These are phyloP conservation scores for Montipora capricornis DNA, from an alignment of 64 coral and sea anemone genomes.

Conservation along the genomic window DNA sequence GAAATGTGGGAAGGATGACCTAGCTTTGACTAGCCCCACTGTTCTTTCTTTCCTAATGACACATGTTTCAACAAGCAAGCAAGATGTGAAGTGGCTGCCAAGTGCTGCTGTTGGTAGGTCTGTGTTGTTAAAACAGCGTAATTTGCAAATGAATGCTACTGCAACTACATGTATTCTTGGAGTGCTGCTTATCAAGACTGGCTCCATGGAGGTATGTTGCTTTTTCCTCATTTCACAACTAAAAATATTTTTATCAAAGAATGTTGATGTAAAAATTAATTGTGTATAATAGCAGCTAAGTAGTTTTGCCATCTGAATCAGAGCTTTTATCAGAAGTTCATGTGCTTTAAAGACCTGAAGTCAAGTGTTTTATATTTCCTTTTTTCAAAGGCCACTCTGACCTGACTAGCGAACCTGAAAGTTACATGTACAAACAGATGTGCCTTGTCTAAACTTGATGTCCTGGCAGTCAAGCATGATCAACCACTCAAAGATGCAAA, in stretches of 20 bases:
- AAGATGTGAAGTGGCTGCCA: conserved; percentile 61
- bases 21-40: conserved; percentile 62
- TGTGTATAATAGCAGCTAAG: no score
- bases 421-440: conserved; percentile 51
- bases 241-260: background rate
- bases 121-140: conserved; percentile 69
- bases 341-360: background rate
- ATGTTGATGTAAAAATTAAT: no score
- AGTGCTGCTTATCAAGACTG: conserved; percentile 62
- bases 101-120: conserved; percentile 72
- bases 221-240: background rate
- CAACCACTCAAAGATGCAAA: conserved; percentile 2
- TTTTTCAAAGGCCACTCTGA: conserved; percentile 49
- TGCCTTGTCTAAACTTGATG: conserved; percentile 33
- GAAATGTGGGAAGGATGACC: conserved; percentile 68
- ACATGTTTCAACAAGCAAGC: conserved; percentile 33
- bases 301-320: background rate
- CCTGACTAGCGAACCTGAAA: conserved; percentile 45
- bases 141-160: conserved; percentile 50
- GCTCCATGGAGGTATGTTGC: conserved; percentile 63
- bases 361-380: background rate
- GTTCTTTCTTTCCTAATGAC: conserved; percentile 80
- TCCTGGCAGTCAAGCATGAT: conserved; percentile 24
- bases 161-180: conserved; percentile 28
- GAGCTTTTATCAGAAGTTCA: background rate